Evolutionary conservation across 2,113 vertebrate species (phyloP).

Genomic region (Oceanites oceanicus): DNA sequence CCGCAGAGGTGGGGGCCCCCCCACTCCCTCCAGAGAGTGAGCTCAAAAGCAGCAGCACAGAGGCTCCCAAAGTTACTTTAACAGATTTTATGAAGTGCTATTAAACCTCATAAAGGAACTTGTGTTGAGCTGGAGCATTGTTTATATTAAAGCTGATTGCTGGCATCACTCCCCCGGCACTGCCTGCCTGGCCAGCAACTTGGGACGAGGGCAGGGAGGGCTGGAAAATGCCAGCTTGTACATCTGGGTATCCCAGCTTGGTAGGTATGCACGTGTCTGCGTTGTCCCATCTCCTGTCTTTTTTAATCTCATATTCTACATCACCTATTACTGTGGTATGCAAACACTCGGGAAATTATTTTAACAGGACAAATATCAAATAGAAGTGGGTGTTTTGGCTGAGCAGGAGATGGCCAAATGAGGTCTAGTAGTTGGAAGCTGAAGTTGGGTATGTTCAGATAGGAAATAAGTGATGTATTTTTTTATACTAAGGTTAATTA

Average conservation of each 20-base stretch:
- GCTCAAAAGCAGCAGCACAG: background rate
- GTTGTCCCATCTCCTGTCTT: background rate
- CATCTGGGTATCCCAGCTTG: background rate
- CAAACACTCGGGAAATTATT: background rate
- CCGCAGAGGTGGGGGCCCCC: background rate
- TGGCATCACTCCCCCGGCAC: background rate
- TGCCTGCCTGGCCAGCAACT: background rate
- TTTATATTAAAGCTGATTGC: background rate
- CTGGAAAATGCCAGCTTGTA: background rate
- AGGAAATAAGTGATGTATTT: background rate
- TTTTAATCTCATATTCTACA: background rate
- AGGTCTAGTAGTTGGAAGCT: background rate
- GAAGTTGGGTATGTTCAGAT: background rate
- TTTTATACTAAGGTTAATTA: background rate
- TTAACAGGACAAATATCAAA: background rate
- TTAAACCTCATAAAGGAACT: slow-evolving; percentile 15
- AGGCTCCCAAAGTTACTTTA: slow-evolving; percentile 10
- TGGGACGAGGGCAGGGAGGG: background rate
- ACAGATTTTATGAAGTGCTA: slow-evolving; percentile 36
- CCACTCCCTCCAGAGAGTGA: background rate
- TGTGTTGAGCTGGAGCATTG: background rate
- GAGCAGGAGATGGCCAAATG: background rate
- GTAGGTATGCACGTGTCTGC: fast-evolving
- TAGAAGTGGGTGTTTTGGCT: background rate
- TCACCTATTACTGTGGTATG: background rate